Evolutionary conservation across 2,113 vertebrate genomes (phyloP).

Genomic region (Python bivittatus): DNA sequence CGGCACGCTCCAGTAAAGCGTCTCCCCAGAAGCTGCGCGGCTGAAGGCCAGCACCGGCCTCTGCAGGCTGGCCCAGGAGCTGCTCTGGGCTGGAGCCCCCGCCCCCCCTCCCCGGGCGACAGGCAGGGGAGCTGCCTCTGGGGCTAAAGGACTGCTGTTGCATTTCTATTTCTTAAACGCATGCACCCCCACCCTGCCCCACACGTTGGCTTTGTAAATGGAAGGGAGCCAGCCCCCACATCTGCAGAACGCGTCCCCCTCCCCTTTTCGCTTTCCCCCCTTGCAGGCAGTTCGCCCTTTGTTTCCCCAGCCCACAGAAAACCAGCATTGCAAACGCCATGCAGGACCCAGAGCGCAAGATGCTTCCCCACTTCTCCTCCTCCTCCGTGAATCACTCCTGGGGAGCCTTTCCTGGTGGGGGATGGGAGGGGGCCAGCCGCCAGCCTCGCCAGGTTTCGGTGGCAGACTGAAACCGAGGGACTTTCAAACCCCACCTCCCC

Average conservation of each 20-base stretch:
- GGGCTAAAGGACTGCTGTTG: accelerated
- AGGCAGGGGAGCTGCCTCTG: accelerated
- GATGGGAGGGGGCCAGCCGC: neutral
- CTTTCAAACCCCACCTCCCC: neutral
- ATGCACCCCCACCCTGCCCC: neutral
- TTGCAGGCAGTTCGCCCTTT: too few relatives aligned
- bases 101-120: neutral
- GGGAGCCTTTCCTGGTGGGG: neutral
- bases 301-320: neutral
- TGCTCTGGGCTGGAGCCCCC: neutral
- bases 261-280: neutral
- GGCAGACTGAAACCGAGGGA: neutral
- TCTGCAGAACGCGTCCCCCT: neutral
- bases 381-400: too few relatives aligned
- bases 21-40: neutral
- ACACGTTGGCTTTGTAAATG: slow-evolving; percentile 30
- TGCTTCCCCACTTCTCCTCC: neutral
- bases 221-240: neutral
- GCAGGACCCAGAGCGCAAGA: neutral
- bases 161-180: too few relatives aligned
- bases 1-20: accelerated
- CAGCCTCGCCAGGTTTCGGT: neutral
- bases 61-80: too few relatives aligned
- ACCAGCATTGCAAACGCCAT: too few relatives aligned
- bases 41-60: too few relatives aligned